Evolutionary conservation across 1,140 invertebrate genomes (phyloP), one percentile per base, ranked within the genome.

Genomic region (Harlomillsia oculata): DNA sequence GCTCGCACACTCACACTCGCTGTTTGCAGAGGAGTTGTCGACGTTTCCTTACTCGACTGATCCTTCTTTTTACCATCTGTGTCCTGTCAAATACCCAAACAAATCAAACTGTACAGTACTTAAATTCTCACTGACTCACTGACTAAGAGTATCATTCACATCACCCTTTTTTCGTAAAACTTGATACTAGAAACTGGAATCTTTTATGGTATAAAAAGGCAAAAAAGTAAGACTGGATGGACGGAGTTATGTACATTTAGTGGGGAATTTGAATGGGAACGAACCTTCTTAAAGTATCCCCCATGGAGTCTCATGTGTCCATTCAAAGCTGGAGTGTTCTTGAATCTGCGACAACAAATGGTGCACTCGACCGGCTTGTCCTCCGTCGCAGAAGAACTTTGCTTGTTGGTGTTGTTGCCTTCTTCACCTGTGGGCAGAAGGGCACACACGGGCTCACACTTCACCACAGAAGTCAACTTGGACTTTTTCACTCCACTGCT

Each of bases 221-320:
- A n/a, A n/a, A n/a, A n/a, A n/a, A n/a, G n/a, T n/a, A n/a, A n/a
- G n/a, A n/a, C n/a, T n/a, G n/a, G n/a, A n/a, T n/a, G n/a, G n/a
- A n/a, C n/a, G n/a, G n/a, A n/a, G n/a, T n/a, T n/a, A n/a, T n/a
- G n/a, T n/a, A n/a, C n/a, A n/a, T n/a, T n/a, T n/a, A n/a, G n/a
- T n/a, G n/a, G n/a, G n/a, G 44, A 9, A 11, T 9, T 21, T 20
- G 26, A 8, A 28, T 9, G 26, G 14, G 9, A 5, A 29, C 53
- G 65, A 71, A 87, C 87, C 81, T 94, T 95, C 73, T 95, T 95
- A 69, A 93, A 89, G 72, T 95, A 96, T 50, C 92, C 92, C 14
- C 93, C 93, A 74, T 97, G 92, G 21, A 96, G 76, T 65, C 93
- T 77, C 92, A 96, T 97, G 69, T 97, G 92, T 14, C 93, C 92